phyloP scores from a whole-genome alignment of 2,888 invertebrate species.

The Pomacea canaliculata region DNA sequence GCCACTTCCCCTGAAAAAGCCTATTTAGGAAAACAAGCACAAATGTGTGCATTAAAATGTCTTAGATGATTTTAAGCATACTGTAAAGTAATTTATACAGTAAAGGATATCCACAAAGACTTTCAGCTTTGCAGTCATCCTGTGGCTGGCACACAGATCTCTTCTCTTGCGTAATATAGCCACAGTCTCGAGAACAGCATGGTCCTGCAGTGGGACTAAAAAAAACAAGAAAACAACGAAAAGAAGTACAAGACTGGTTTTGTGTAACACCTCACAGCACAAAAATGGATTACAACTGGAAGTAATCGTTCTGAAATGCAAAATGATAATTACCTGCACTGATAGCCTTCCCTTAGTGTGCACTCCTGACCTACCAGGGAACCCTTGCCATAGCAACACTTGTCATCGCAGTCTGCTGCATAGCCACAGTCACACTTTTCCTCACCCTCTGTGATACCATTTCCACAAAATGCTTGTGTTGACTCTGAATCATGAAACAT shows the following conservation, averaged over 20 bases:
- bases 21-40: too few species aligned
- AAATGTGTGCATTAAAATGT: too few species aligned
- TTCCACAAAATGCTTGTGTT: constrained; percentile 91
- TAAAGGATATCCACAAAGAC: constrained; percentile 79
- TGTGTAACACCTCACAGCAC: background rate
- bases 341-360: constrained; percentile 36
- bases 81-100: too few species aligned
- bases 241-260: background rate
- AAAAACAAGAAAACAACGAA: constrained; percentile 25
- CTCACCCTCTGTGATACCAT: constrained; percentile 96
- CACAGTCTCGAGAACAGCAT: constrained; percentile 86
- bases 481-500: constrained; percentile 2
- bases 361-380: constrained; percentile 74
- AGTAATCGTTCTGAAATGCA: too few species aligned
- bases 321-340: constrained; percentile 56
- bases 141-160: constrained; percentile 89
- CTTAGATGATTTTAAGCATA: too few species aligned
- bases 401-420: constrained; percentile 79
- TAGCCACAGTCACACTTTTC: constrained; percentile 99
- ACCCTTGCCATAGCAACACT: constrained; percentile 83
- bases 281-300: too few species aligned
- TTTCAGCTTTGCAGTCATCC: constrained; percentile 92
- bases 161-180: constrained; percentile 76
- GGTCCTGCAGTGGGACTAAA: constrained; percentile 96
- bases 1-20: too few species aligned